Conservation (phyloP, 2,113 vertebrate species). For the Rhabdomys dilectus region DNA sequence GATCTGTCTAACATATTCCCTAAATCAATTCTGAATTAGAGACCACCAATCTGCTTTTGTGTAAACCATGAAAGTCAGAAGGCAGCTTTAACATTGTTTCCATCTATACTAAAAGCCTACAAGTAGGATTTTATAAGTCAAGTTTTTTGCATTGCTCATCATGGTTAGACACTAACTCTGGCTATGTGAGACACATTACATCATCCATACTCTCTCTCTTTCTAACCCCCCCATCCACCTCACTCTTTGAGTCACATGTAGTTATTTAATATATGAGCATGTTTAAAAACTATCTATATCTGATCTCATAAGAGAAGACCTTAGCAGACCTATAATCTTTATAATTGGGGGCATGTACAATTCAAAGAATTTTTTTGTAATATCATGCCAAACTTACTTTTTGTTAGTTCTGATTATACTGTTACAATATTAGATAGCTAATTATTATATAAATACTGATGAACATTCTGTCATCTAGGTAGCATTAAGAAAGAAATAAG, state of each 20-base stretch:
- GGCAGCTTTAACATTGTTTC: background rate
- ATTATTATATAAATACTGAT: constrained; percentile 8
- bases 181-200: background rate
- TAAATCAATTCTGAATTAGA: constrained; percentile 44
- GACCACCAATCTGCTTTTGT: background rate
- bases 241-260: background rate
- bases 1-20: constrained; percentile 16
- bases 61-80: constrained; percentile 34
- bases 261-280: background rate
- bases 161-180: background rate
- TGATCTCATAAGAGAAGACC: background rate
- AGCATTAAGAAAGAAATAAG: constrained; percentile 26
- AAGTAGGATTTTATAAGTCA: constrained; percentile 5
- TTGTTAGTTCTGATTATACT: constrained; percentile 24
- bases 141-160: background rate
- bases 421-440: background rate
- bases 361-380: background rate
- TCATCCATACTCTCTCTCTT: background rate
- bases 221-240: background rate
- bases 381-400: background rate
- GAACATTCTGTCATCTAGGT: constrained; percentile 26
- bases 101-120: background rate
- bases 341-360: background rate
- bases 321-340: background rate
- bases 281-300: background rate